Conservation (phyloP, 2,113 vertebrate genomes). For the Mesembrinibis cayennensis region DNA sequence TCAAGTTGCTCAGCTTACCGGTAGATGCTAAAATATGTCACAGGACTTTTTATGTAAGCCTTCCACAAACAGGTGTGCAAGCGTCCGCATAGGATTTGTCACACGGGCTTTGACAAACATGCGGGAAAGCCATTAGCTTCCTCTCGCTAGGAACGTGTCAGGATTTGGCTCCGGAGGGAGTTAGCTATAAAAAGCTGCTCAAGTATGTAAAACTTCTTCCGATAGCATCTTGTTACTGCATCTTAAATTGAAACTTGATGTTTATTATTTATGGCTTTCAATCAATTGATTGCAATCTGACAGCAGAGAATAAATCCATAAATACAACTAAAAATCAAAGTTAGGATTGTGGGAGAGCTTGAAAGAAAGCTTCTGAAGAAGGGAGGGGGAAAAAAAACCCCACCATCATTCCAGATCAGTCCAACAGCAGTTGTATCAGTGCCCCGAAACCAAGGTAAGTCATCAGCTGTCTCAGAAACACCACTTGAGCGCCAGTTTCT, state of each 20-base stretch:
- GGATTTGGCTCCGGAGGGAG: background rate
- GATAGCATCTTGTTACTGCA: background rate
- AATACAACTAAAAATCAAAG: constrained; percentile 8
- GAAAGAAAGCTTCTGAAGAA: background rate
- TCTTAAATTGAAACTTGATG: background rate
- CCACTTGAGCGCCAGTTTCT: background rate
- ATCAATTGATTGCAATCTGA: constrained; percentile 33
- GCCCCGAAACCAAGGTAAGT: background rate
- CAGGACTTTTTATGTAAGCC: background rate
- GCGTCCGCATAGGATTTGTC: background rate
- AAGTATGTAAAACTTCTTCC: background rate
- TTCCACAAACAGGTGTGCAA: background rate
- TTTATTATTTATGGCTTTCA: constrained; percentile 29
- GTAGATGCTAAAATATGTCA: background rate
- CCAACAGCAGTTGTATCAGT: background rate
- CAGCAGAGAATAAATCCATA: background rate
- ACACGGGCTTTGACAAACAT: background rate
- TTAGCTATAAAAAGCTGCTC: constrained; percentile 11
- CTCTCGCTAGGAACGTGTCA: background rate
- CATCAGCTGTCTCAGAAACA: background rate
- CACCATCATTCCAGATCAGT: background rate
- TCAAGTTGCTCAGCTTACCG: background rate
- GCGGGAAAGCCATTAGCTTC: background rate
- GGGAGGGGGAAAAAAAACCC: background rate
- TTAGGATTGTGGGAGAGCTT: background rate